These are phyloP conservation scores for Drosophila kanekoi DNA, from an alignment of 2,888 invertebrate genomes.

Conservation along the genomic window DNA sequence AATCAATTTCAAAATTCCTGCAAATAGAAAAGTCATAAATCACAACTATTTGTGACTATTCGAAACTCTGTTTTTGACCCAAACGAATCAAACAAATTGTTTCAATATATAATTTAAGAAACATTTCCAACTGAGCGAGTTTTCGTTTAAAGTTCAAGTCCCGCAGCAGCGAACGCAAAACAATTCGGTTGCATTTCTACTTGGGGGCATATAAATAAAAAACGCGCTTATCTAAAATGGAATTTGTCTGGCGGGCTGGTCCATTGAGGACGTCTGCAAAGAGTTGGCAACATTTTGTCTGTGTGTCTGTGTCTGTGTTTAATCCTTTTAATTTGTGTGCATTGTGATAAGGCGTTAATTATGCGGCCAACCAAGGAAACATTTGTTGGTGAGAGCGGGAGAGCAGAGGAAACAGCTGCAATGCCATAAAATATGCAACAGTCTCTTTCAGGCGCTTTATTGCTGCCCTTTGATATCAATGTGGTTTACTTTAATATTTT, in stretches of 20 bases:
- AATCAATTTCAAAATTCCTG: background rate
- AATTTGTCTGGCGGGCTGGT: conserved; percentile 52
- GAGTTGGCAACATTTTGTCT: conserved; percentile 28
- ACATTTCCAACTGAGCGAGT: background rate
- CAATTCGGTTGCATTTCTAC: conserved; percentile 20
- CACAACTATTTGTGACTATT: too few species aligned
- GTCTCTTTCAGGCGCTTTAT: conserved; percentile 4
- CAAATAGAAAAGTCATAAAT: background rate
- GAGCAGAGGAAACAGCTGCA: background rate
- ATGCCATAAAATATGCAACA: conserved; percentile 57
- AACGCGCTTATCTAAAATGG: conserved; percentile 62
- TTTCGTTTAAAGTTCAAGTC: conserved; percentile 21
- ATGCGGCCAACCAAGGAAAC: conserved; percentile 35
- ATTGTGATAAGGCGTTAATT: conserved; percentile 72
- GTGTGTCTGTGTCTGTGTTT: conserved; percentile 35
- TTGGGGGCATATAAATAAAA: conserved; percentile 53
- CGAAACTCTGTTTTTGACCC: too few species aligned
- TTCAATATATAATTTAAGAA: background rate
- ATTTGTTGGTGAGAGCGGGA: conserved; percentile 6
- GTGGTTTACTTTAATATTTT: background rate
- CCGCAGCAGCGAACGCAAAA: conserved; percentile 13
- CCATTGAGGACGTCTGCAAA: conserved; percentile 57
- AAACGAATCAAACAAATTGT: background rate
- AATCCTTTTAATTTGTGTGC: conserved; percentile 72
- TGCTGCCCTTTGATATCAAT: background rate